phyloP scores from a whole-genome alignment of 1,140 invertebrate species.

The Cryptotermes secundus region DNA sequence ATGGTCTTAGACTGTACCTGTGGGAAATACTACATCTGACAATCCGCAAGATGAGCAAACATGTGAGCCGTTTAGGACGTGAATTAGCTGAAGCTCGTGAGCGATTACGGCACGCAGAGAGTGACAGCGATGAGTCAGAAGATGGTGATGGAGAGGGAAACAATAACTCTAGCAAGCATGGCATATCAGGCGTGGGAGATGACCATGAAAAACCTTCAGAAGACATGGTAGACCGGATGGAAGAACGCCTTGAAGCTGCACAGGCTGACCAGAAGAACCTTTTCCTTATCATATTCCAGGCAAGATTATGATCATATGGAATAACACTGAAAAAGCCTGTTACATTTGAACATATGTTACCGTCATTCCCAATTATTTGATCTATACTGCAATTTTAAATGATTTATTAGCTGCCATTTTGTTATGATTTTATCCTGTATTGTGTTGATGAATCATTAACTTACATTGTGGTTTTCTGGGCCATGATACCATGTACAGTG shows the following conservation, averaged over 20 bases:
- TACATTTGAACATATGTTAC: too few species aligned
- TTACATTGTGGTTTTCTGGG: too few species aligned
- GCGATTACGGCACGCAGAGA: slow-evolving; percentile 71
- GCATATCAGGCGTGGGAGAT: slow-evolving; percentile 50
- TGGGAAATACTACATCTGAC: slow-evolving; percentile 97
- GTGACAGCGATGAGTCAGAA: slow-evolving; percentile 75
- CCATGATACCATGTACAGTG: too few species aligned
- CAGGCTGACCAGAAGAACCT: slow-evolving; percentile 96
- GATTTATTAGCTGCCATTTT: too few species aligned
- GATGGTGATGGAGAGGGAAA: slow-evolving; percentile 62
- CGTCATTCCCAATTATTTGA: too few species aligned
- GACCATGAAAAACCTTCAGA: slow-evolving; percentile 76
- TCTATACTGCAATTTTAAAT: too few species aligned
- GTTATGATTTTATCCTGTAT: too few species aligned
- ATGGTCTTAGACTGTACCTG: slow-evolving; percentile 70
- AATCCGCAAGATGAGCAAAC: slow-evolving; percentile 95
- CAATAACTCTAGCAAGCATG: slow-evolving; percentile 37
- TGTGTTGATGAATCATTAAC: too few species aligned
- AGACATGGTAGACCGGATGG: slow-evolving; percentile 91
- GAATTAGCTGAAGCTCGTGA: slow-evolving; percentile 87
- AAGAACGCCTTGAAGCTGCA: slow-evolving; percentile 89
- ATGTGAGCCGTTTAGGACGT: slow-evolving; percentile 81
- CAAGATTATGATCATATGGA: slow-evolving; percentile 39
- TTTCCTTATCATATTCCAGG: slow-evolving; percentile 96
- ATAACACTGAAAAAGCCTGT: too few species aligned